These are phyloP conservation scores for Rhabdornis inornatus DNA, from an alignment of 2,113 vertebrate species.

Conservation along the genomic window DNA sequence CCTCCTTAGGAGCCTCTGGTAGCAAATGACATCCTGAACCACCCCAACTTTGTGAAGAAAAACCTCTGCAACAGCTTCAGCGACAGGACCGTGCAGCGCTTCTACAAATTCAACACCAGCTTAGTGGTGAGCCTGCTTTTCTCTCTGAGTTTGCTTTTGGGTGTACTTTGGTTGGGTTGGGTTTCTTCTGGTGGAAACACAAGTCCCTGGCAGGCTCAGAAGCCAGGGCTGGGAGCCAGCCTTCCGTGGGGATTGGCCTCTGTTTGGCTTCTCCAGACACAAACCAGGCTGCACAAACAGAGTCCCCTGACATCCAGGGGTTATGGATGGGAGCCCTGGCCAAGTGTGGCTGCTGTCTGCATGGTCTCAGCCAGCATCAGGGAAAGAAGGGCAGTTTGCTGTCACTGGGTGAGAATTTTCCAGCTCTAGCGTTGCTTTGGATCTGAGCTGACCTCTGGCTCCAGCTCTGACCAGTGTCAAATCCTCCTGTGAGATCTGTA, in stretches of 20 bases:
- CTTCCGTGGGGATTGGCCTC: background rate
- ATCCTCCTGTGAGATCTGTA: background rate
- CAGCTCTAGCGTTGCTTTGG: background rate
- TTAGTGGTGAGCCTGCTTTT: constrained; percentile 78
- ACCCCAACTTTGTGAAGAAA: constrained; percentile 98
- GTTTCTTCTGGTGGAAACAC: background rate
- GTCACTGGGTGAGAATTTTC: background rate
- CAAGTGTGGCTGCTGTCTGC: background rate
- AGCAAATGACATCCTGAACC: constrained; percentile 97
- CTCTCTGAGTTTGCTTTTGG: background rate
- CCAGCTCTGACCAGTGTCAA: background rate
- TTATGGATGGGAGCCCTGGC: background rate
- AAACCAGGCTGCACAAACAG: background rate
- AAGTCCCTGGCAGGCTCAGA: background rate
- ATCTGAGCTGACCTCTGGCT: background rate
- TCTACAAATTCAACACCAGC: constrained; percentile 98
- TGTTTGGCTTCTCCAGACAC: background rate
- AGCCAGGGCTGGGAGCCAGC: background rate
- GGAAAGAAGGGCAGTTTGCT: background rate
- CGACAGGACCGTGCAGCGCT: constrained; percentile 95
- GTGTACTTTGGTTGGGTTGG: background rate
- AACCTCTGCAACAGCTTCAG: constrained; percentile 99
- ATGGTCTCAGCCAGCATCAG: background rate
- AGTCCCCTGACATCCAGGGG: background rate
- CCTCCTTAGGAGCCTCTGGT: constrained; percentile 88